Base-by-base conservation (phyloP, 2,113 vertebrate genomes). In the Engystomops pustulosus region DNA sequence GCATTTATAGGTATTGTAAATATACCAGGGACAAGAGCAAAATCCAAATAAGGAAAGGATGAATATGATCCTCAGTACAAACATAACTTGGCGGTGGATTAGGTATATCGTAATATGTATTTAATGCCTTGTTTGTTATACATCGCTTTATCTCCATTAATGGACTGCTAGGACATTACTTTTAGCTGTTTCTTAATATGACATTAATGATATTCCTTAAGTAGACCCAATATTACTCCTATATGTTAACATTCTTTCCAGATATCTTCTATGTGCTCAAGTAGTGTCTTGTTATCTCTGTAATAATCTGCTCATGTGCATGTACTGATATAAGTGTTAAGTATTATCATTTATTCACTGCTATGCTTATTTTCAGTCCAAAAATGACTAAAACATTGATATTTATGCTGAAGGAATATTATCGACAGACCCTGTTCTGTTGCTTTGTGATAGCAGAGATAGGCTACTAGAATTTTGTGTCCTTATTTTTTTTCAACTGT, bases 1-100 rank as follows among this genome's bases (percentile, higher is more conserved):
- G 23, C 60, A 41, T 84, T 84, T 84, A 84, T 84, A 71, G 58
- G 45, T 47, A 60, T 18, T 84, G 72, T 84, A 84, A 84, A 84
- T 84, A 51, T 68, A 51, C n/a, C 72, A 53, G 41, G 62, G 72
- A 77, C 58, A 84, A 77, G 82, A 49, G 30, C 32, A 67, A 49
- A 20, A 49, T 27, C 58, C 7, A 76, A 77, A 68, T 68, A 30
- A 77, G 72, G 15, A 68, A 27, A 62, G 32, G 30, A 84, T 68
- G 41, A 47, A 84, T 47, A 49, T 45, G 51, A 30, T 41, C 30
- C 44, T 51, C 51, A 12, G 47, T 55, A 23, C 53, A 68, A 60
- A 34, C 68, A 72, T 12, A 32, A 27, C 49, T 72, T 82, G 68
- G 68, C 68, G 60, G 49, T 18, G 32, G 47, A 72, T 34, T 27